Base-by-base conservation (phyloP, 2,888 invertebrate genomes). In the Phyllotreta striolata region DNA sequence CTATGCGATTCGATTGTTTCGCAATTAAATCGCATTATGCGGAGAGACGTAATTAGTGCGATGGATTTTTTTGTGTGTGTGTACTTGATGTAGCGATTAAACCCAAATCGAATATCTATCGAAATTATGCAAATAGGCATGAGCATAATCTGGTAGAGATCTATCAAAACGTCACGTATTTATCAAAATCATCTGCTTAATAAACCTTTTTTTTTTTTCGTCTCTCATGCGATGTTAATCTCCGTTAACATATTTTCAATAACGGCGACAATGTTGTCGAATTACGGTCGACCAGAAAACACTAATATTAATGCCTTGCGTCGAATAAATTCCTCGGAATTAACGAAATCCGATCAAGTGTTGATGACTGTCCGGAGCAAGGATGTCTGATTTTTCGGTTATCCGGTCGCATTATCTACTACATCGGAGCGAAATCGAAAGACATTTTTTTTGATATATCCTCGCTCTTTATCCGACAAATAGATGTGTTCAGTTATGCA, bases 311-410 rank as follows among this genome's bases (percentile, higher is more conserved):
- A 52, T 52, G 9, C 52, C 24, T 24, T 10, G 14, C 39, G 52
- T 52, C 13, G 38, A 12, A 52, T 52, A 52, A 52, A 52, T 52
- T 52, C 52, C 52, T 13, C 9, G 39, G 52, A 52, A 52, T 52
- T 52, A 52, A 38, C 12, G 38, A 52, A 52, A 52, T 52, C 52
- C 52, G 52, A 52, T 52, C 49, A 49, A 49, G 49, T 49, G 49
- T 49, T 49, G 49, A 49, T 37, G 49, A 49, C 37, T 49, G 9
- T 49, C 3, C 24, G 24, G 24, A 4, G 24, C 24, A 4, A 24
- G 24, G 24, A 24, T 24, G 24, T 24, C 24, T 24, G 24, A 24
- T 24, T 24, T 24, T 24, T 24, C 24, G 24, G 24, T 24, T 24
- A 24, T 24, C 24, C 24, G 24, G 24, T 24, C 24, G 4, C 24